Evolutionary conservation across 2,797 vertebrate species (phyloP).

Genomic region (Microctenopoma stevenorrisi): DNA sequence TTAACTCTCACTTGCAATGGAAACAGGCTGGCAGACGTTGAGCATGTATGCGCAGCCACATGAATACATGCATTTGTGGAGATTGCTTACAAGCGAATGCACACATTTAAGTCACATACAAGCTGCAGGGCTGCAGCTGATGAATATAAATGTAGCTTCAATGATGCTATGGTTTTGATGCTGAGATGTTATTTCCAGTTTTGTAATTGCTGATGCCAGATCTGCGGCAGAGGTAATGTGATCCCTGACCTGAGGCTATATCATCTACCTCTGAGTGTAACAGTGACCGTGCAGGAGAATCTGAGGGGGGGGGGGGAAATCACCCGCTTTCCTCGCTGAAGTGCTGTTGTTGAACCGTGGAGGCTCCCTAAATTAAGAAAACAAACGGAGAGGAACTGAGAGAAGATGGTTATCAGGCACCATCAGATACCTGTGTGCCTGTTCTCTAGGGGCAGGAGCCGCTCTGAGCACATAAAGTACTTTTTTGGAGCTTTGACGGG

Average conservation of each 20-base stretch:
- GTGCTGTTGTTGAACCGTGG: slow-evolving; percentile 63
- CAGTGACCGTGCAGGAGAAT: slow-evolving; percentile 42
- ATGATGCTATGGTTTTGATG: neutral
- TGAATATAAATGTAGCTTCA: slow-evolving; percentile 38
- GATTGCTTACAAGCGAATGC: slow-evolving; percentile 41
- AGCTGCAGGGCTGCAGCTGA: slow-evolving; percentile 29
- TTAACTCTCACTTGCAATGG: slow-evolving; percentile 68
- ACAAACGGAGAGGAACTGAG: slow-evolving; percentile 74
- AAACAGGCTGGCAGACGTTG: slow-evolving; percentile 55
- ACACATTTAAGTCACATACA: slow-evolving; percentile 19
- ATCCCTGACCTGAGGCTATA: slow-evolving; percentile 55
- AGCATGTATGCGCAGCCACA: slow-evolving; percentile 42
- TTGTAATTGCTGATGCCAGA: slow-evolving; percentile 31
- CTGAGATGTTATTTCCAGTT: slow-evolving; percentile 26
- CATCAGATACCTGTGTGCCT: slow-evolving; percentile 73
- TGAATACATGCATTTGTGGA: slow-evolving; percentile 42
- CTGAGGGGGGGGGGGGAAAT: slow-evolving; percentile 57
- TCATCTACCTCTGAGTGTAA: slow-evolving; percentile 43
- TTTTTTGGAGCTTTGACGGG: slow-evolving; percentile 73
- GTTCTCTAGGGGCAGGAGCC: slow-evolving; percentile 65
- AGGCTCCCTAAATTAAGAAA: slow-evolving; percentile 76
- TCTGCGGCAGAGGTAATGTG: slow-evolving; percentile 36
- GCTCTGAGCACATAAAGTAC: slow-evolving; percentile 66
- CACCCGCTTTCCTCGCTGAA: slow-evolving; percentile 41
- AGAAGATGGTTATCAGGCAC: slow-evolving; percentile 73